Evolutionary conservation across 1,140 invertebrate species (phyloP).

Genomic region (Cardiocondyla obscurior): DNA sequence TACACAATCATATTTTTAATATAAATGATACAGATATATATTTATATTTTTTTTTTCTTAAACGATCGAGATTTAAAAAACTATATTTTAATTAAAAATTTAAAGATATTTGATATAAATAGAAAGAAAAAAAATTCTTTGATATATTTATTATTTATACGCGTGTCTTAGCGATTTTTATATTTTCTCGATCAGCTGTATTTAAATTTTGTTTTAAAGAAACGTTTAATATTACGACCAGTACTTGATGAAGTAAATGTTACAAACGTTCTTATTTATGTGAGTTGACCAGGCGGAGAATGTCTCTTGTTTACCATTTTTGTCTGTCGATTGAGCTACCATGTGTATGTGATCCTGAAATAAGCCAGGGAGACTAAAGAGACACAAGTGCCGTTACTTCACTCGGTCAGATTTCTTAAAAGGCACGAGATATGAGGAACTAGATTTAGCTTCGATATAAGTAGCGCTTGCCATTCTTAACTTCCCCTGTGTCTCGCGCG

Average conservation of each 20-base stretch:
- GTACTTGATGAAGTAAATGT: constrained; percentile 56
- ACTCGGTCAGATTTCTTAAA: constrained; percentile 73
- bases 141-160: neutral
- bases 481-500: constrained; percentile 44
- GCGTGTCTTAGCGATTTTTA: neutral
- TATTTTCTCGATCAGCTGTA: neutral
- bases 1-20: neutral
- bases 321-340: constrained; percentile 39
- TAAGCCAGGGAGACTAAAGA: constrained; percentile 67
- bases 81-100: neutral
- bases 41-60: too few relatives aligned
- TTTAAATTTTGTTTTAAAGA: neutral
- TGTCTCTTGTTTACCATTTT: constrained; percentile 67
- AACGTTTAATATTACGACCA: constrained; percentile 14
- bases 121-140: neutral
- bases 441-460: constrained; percentile 58
- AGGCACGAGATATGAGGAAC: constrained; percentile 81
- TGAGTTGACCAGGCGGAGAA: constrained; percentile 57
- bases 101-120: neutral
- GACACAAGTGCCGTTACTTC: constrained; percentile 69
- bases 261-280: constrained; percentile 70
- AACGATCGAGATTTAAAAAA: neutral
- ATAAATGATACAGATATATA: too few relatives aligned
- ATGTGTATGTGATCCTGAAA: constrained; percentile 73
- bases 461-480: constrained; percentile 57